phyloP scores from a whole-genome alignment of 2,888 invertebrate genomes.

The Thymelicus sylvestris region DNA sequence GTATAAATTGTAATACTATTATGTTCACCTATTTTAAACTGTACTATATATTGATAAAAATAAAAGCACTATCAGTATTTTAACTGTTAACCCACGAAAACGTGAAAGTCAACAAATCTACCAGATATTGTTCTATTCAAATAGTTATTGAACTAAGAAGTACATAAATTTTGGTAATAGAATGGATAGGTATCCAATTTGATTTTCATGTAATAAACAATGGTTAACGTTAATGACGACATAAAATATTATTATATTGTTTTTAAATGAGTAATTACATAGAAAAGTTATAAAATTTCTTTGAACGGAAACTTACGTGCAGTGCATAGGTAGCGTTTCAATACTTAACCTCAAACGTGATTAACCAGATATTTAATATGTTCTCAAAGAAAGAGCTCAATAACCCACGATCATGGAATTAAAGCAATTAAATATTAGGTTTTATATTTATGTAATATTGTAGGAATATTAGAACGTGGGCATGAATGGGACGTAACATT shows the following conservation, averaged over 20 bases:
- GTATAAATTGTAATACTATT: conserved; percentile 45
- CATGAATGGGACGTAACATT: conserved; percentile 81
- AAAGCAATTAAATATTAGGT: conserved; percentile 18
- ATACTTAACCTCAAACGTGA: conserved; percentile 70
- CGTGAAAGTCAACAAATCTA: background rate
- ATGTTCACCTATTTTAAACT: conserved; percentile 16
- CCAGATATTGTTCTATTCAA: background rate
- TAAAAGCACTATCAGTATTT: background rate
- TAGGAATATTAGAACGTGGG: conserved; percentile 62
- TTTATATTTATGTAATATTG: conserved; percentile 39
- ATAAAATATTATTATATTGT: background rate
- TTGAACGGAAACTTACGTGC: conserved; percentile 22
- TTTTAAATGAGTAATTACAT: background rate
- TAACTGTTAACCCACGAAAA: background rate
- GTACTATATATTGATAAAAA: conserved; percentile 1
- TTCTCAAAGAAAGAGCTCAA: background rate
- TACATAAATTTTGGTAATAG: background rate
- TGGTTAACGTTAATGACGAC: background rate
- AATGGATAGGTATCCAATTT: background rate
- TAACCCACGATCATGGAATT: conserved; percentile 40
- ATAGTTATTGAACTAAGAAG: background rate
- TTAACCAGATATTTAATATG: conserved; percentile 5
- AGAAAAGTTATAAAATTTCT: background rate
- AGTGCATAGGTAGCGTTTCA: conserved; percentile 26
- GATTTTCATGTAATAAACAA: background rate